Evolutionary conservation across 1,140 invertebrate genomes (phyloP).

Genomic region (Heliconius congener): DNA sequence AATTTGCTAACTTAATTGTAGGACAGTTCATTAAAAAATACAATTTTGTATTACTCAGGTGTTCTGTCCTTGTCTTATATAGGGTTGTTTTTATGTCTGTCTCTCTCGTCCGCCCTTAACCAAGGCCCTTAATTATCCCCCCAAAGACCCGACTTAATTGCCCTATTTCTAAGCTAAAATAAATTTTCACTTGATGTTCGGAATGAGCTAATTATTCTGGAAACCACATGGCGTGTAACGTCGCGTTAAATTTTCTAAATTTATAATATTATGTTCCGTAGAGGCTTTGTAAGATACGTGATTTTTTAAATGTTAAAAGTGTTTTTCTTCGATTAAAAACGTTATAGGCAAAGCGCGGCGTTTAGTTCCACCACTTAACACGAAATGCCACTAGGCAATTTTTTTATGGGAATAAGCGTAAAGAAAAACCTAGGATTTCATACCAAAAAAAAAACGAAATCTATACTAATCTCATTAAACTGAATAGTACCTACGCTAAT

Average conservation of each 20-base stretch:
- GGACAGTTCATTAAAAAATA: slow-evolving; percentile 43
- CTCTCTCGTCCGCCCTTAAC: slow-evolving; percentile 39
- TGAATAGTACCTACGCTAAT: no score
- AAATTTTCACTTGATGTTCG: slow-evolving; percentile 45
- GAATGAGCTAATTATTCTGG: slow-evolving; percentile 43
- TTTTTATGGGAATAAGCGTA: no score
- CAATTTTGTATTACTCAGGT: slow-evolving; percentile 29
- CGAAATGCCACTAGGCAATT: no score
- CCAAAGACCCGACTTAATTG: slow-evolving; percentile 46
- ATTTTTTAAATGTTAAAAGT: no score
- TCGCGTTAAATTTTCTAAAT: not conserved
- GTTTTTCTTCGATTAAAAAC: no score
- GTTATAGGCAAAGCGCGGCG: no score
- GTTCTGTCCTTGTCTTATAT: not conserved
- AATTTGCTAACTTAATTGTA: slow-evolving; percentile 36
- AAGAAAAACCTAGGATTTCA: no score
- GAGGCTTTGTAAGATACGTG: not conserved
- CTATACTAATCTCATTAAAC: no score
- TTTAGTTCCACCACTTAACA: no score
- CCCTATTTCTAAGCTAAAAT: slow-evolving; percentile 45
- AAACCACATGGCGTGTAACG: slow-evolving; percentile 30
- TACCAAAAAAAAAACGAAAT: no score
- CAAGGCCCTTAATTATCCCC: slow-evolving; percentile 45
- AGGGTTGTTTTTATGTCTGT: slow-evolving; percentile 6
- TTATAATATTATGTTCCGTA: not conserved